phyloP scores from a whole-genome alignment of 2,113 vertebrate genomes.

The Emydocephalus ijimae region DNA sequence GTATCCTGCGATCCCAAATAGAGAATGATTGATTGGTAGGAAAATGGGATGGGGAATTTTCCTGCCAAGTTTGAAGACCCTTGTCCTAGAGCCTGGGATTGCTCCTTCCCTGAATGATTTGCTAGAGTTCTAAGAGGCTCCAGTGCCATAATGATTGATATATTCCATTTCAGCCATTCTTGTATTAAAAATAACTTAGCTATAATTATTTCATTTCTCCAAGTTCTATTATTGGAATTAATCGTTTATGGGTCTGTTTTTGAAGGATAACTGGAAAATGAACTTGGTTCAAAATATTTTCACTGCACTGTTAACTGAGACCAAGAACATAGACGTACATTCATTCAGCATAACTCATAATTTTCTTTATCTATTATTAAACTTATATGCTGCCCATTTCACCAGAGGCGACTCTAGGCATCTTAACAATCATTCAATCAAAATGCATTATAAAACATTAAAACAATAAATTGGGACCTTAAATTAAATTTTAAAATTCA shows the following conservation, averaged over 20 bases:
- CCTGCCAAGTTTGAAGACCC: no score
- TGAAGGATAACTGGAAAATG: neutral
- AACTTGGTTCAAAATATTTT: neutral
- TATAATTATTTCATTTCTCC: neutral
- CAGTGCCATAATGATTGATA: neutral
- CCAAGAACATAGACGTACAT: neutral
- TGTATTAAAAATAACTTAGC: neutral
- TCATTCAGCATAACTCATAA: neutral
- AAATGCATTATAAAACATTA: neutral
- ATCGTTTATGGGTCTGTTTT: neutral
- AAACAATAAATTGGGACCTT: neutral
- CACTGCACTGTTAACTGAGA: neutral
- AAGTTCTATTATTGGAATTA: neutral
- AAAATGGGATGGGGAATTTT: no score
- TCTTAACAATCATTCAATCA: neutral
- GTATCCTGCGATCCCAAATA: no score
- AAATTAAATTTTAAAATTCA: neutral
- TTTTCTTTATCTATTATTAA: neutral
- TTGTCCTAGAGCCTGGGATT: neutral
- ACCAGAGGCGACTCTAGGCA: neutral
- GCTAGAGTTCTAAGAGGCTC: neutral
- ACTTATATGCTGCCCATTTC: neutral
- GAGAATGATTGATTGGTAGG: no score
- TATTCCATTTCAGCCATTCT: neutral
- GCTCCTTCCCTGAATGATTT: neutral